Conservation (phyloP, 2,888 invertebrate genomes). For the Harpalus rubripes region DNA sequence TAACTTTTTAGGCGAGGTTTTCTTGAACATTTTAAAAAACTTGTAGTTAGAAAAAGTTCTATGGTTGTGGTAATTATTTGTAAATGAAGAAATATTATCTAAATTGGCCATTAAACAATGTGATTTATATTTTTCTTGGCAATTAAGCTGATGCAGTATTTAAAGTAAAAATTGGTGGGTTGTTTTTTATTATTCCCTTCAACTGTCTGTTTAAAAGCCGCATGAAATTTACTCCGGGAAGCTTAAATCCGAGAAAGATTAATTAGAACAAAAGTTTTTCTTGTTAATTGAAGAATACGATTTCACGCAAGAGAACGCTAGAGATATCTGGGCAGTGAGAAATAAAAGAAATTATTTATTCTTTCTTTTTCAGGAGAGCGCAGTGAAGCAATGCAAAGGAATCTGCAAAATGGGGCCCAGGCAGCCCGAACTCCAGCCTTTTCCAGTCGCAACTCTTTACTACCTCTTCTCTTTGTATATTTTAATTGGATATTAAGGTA, state of each 20-base stretch:
- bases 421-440: neutral
- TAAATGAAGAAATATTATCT: neutral
- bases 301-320: slow-evolving; percentile 55
- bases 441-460: slow-evolving; percentile 15
- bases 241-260: slow-evolving; percentile 60
- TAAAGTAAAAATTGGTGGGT: slow-evolving; percentile 38
- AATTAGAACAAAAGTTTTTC: slow-evolving; percentile 61
- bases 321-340: slow-evolving; percentile 52
- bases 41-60: neutral
- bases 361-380: slow-evolving; percentile 77
- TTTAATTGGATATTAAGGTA: slow-evolving; percentile 62
- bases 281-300: slow-evolving; percentile 65
- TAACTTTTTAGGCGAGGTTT: too few species aligned
- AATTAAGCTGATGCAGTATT: slow-evolving; percentile 48
- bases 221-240: slow-evolving; percentile 55
- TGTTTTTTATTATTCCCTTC: slow-evolving; percentile 43
- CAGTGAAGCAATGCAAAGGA: slow-evolving; percentile 84
- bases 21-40: neutral
- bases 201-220: slow-evolving; percentile 57
- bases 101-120: slow-evolving; percentile 23
- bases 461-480: slow-evolving; percentile 61
- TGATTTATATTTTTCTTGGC: slow-evolving; percentile 28
- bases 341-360: slow-evolving; percentile 63
- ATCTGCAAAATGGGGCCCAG: slow-evolving; percentile 73
- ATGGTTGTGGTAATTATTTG: slow-evolving; percentile 1